Base-by-base conservation (phyloP, 2,888 invertebrate genomes). In the Zaprionus obscuricornis region DNA sequence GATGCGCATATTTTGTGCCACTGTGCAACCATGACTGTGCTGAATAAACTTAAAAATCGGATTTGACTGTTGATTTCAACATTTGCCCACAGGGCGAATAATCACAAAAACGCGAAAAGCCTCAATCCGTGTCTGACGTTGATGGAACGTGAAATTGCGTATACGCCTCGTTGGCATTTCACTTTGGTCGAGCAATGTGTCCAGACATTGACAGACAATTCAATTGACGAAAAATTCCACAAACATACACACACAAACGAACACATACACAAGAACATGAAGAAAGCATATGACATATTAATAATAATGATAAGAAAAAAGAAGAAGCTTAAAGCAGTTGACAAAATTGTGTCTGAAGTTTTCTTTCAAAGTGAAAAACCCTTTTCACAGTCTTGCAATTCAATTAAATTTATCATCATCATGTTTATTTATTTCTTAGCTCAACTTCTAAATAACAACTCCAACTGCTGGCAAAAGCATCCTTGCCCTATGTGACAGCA, bases 71-170 rank as follows among this genome's bases (percentile, higher is more conserved):
- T 7, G 37, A 33, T 18, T 46, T 20, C 39, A 20, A 34, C 18
- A 37, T 47, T 49, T 46, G 27, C 42, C 43, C 11, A 3, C 8
- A 16, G 11, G 43, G 22, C 22, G 22, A 22, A 22, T 7, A 22
- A 22, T 6, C 4, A 22, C 22, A 22, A 34, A 11, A 29, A 47
- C 34, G 17, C 29, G 27, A 36, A 29, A n/a, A 17, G 31, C 43
- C 31, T 18, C 40, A 51, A 59, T 36, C 34, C 14, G 45, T n/a
- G 58, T 72, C 69, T 72, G 81, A 43, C 31, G 49, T 11, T 60
- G 69, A 55, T 66, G 84, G 60, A 43, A 51, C 76, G 73, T 79
- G 58, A 77, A 81, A 77, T 83, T 83, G 56, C 51, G 31, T 50
- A 27, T 33, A 39, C 34, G 60, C 60, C 34, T 46, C 56, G 45